These are phyloP conservation scores for Physeter macrocephalus DNA, from an alignment of 2,113 vertebrate species.

Conservation along the genomic window DNA sequence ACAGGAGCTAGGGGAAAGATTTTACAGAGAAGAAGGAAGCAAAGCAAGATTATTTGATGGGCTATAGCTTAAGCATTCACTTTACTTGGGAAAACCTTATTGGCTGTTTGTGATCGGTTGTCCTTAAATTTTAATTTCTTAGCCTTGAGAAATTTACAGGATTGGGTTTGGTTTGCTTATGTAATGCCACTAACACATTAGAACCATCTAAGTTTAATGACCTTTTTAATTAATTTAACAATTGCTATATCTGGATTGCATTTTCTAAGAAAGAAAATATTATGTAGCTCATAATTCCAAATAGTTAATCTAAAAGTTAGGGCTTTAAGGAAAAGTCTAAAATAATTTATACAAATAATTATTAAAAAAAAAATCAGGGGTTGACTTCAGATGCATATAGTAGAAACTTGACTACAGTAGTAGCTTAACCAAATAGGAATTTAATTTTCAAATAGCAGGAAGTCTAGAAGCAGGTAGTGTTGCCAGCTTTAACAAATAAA, in stretches of 20 bases:
- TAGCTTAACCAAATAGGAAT: background rate
- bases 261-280: conserved; percentile 19
- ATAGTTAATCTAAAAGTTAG: conserved; percentile 14
- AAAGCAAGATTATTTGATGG: background rate
- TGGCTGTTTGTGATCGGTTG: background rate
- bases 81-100: background rate
- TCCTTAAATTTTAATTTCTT: background rate
- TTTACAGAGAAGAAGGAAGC: background rate
- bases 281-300: background rate
- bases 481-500: background rate
- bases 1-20: background rate
- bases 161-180: background rate
- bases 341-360: background rate
- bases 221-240: background rate
- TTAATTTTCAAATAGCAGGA: conserved; percentile 5
- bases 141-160: background rate
- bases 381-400: background rate
- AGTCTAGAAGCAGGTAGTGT: background rate
- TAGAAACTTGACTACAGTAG: background rate
- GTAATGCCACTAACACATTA: background rate
- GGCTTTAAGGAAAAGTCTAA: background rate
- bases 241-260: background rate
- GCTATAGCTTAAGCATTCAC: background rate
- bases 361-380: background rate
- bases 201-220: background rate